Evolutionary conservation across 2,797 vertebrate genomes (phyloP), one percentile per base, ranked within the genome.

Genomic region (Echeneis naucrates): DNA sequence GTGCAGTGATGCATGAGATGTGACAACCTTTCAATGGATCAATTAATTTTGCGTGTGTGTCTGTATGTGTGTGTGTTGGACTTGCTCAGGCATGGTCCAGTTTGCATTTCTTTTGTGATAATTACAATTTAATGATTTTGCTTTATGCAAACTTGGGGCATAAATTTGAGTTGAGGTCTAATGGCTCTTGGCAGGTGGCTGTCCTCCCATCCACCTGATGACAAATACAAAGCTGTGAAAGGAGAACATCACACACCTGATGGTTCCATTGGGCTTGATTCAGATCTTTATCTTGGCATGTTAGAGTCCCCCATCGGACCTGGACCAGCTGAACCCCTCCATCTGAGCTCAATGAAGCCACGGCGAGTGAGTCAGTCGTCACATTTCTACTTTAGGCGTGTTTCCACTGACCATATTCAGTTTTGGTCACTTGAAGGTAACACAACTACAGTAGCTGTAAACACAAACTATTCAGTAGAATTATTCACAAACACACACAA

Each of bases 61-160:
- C 16, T 30, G 66, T 44, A 27, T 61, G 54, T 45, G 35, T 63
- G 57, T 50, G 54, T 45, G 59, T 8, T 51, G 66, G 64, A 48
- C 58, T 81, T 81, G 61, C 71, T 87, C 88, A 85, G 87, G 76
- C 72, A 84, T 77, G 81, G 61, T 58, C 44, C 58, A 14, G 67
- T 68, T 73, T 78, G 77, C 78, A 84, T 80, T 81, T 61, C 84
- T 85, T 76, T 75, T 72, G 85, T 66, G 81, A 83, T 95, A 95
- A 96, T 96, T 94, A 90, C 79, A 89, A 95, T 95, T 95, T 95
- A 95, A 96, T 94, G 94, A 93, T 89, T 87, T 82, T 32, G 58
- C 65, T 92, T 94, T 90, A 93, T 94, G 93, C 85, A 95, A 94
- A 95, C 92, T 86, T 72, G 79, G 81, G 87, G 91, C 90, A 91